Evolutionary conservation across 2,888 invertebrate genomes (phyloP).

Genomic region (Esperia sulphurella): DNA sequence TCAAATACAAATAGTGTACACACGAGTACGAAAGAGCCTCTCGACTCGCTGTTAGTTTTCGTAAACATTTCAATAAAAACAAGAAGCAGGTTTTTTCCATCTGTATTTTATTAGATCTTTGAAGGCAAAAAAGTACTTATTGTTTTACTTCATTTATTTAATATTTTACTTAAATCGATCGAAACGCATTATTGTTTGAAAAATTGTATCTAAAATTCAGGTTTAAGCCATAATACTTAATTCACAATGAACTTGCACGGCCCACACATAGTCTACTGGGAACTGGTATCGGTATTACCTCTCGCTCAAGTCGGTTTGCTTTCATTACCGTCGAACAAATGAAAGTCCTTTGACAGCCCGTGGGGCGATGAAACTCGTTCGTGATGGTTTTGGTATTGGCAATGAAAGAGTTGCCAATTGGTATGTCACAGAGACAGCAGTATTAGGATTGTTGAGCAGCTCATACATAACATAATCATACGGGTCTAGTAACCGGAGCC

Average conservation of each 20-base stretch:
- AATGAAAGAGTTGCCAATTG: background rate
- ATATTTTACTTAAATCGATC: too few relatives aligned
- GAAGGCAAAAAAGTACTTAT: too few relatives aligned
- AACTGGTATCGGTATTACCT: slow-evolving; percentile 30
- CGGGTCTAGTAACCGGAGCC: too few relatives aligned
- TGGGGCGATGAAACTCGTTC: background rate
- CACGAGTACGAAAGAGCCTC: too few relatives aligned
- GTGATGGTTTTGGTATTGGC: background rate
- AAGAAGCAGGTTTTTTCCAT: background rate
- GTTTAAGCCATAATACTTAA: background rate
- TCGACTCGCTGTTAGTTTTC: too few relatives aligned
- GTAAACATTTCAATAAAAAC: too few relatives aligned
- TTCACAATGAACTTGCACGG: slow-evolving; percentile 25
- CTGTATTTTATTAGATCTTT: background rate
- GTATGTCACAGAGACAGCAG: background rate
- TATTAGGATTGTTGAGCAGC: too few relatives aligned
- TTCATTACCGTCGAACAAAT: slow-evolving; percentile 17
- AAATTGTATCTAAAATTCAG: background rate
- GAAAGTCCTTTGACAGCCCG: slow-evolving; percentile 17
- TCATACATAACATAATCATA: too few relatives aligned
- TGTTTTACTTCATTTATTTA: too few relatives aligned
- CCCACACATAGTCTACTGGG: slow-evolving; percentile 28
- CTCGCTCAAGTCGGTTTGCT: slow-evolving; percentile 8
- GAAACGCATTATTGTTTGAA: background rate
- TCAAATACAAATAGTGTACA: too few relatives aligned